These are phyloP conservation scores for Labroides dimidiatus DNA, from an alignment of 2,797 vertebrate species.

Conservation along the genomic window DNA sequence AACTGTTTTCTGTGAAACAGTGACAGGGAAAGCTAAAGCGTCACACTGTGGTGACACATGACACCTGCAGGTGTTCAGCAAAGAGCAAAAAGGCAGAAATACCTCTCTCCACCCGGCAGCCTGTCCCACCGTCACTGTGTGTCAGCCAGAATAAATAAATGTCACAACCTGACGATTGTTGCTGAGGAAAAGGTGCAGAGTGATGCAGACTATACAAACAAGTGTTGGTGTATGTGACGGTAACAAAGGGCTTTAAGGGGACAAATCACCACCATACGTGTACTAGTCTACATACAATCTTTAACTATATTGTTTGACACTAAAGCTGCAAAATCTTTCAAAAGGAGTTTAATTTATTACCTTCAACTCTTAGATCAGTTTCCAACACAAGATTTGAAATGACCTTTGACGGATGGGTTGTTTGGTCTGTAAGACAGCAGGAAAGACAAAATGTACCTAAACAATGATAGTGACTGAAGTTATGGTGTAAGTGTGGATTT, in stretches of 20 bases:
- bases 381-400: neutral
- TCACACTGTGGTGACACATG: conserved; percentile 14
- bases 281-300: too few relatives aligned
- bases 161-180: conserved; percentile 3
- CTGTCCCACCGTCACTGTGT: conserved; percentile 2
- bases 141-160: conserved; percentile 8
- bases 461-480: too few relatives aligned
- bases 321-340: too few relatives aligned
- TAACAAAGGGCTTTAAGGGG: neutral
- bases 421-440: too few relatives aligned
- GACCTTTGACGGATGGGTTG: too few relatives aligned
- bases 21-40: neutral
- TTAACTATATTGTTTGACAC: too few relatives aligned
- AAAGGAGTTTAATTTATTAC: too few relatives aligned
- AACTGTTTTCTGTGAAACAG: conserved; percentile 1
- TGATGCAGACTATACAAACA: neutral
- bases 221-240: neutral
- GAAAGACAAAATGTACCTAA: too few relatives aligned
- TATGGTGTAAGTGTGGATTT: too few relatives aligned
- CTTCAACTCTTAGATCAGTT: neutral
- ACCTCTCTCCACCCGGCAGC: conserved; percentile 10
- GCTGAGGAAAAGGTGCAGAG: conserved; percentile 2
- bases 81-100: conserved; percentile 24
- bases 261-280: too few relatives aligned
- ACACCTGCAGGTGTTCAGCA: conserved; percentile 12